Percentiles rank a stretch among this genome's conserved stretches.
These are phyloP conservation scores for Coendou prehensilis DNA, from an alignment of 2,797 vertebrate species.

Conservation along the genomic window DNA sequence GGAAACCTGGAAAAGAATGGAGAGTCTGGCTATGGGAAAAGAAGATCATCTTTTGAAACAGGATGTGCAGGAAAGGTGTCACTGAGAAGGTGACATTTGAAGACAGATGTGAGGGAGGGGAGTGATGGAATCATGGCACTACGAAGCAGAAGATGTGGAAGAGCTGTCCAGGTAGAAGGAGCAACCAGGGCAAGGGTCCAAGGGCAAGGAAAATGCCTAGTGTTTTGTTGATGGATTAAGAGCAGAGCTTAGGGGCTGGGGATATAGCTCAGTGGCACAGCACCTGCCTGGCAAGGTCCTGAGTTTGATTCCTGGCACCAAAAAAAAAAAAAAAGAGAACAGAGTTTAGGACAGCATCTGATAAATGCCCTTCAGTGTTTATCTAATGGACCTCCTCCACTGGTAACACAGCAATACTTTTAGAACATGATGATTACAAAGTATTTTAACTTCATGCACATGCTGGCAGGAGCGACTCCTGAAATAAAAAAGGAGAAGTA, in stretches of 20 bases:
- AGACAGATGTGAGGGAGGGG: not conserved
- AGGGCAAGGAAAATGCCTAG: not conserved
- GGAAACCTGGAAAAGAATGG: not conserved
- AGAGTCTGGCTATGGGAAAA: not conserved
- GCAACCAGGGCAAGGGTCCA: not conserved
- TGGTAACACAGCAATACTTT: not conserved
- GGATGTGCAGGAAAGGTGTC: not conserved
- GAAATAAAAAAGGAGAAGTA: not conserved
- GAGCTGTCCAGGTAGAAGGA: not conserved
- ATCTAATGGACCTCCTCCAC: not conserved
- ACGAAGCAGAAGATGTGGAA: not conserved
- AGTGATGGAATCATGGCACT: not conserved
- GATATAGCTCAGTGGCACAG: too few relatives aligned
- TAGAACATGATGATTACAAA: not conserved
- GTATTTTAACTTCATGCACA: not conserved
- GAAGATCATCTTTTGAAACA: not conserved
- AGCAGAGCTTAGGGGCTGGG: not conserved
- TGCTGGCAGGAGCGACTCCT: not conserved
- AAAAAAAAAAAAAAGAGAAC: too few relatives aligned
- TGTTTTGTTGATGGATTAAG: not conserved
- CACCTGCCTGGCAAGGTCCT: too few relatives aligned
- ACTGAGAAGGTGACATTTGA: not conserved
- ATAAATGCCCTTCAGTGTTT: not conserved
- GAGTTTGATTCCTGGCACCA: too few relatives aligned
- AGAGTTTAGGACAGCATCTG: not conserved